Conservation (phyloP, 2,113 vertebrate species). For the Dicaeum eximium region DNA sequence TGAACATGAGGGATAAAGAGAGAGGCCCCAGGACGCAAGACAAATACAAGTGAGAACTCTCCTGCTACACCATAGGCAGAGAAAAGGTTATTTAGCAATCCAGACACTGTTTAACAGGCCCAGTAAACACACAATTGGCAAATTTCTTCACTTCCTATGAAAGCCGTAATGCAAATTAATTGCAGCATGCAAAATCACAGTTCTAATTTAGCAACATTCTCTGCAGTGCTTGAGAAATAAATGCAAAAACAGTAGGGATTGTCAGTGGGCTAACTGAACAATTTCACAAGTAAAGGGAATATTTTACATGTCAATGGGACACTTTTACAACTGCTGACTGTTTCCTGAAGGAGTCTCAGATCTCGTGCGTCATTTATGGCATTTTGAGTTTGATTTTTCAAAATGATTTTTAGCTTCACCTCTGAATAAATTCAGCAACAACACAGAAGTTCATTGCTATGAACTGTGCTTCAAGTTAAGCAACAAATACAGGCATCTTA, state of each 20-base stretch:
- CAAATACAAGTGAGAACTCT: neutral
- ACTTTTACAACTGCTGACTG: neutral
- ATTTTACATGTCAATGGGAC: neutral
- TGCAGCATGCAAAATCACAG: neutral
- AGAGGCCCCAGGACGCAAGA: neutral
- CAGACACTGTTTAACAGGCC: neutral
- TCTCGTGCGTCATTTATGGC: neutral
- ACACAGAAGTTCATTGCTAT: neutral
- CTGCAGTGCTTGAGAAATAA: neutral
- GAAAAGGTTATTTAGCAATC: neutral
- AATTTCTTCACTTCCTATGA: neutral
- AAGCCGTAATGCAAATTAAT: slow-evolving; percentile 29
- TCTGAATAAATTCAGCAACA: neutral
- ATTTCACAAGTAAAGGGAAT: neutral
- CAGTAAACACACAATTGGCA: neutral
- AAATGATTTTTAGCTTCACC: neutral
- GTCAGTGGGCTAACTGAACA: neutral
- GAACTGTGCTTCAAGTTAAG: neutral
- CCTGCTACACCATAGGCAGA: neutral
- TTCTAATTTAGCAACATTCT: neutral
- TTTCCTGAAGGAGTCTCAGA: neutral
- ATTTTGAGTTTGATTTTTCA: neutral
- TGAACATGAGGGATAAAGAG: neutral
- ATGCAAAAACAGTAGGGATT: neutral
- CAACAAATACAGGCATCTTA: neutral